Evolutionary conservation across 2,797 vertebrate genomes (phyloP), one percentile per base, ranked within the genome.

Genomic region (Sitta carolinensis): DNA sequence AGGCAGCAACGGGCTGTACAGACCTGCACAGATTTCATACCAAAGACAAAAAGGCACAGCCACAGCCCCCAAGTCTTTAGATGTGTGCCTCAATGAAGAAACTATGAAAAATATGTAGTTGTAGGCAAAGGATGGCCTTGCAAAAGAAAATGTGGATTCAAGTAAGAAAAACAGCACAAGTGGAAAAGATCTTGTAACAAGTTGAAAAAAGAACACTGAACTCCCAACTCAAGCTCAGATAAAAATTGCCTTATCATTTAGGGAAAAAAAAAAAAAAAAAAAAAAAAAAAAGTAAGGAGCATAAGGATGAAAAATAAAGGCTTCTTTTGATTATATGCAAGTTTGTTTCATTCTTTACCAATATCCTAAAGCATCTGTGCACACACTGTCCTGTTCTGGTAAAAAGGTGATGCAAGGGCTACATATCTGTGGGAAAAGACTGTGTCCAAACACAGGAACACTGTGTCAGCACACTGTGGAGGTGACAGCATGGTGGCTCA

Each of bases 101-200:
- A 66, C 7, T 11, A 69, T 29, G 23, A 63, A 87, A 92, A 82
- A 9, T 13, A 30, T 4, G 10, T 5, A 45, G 16, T 2, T 48
- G 19, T n/a, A 32, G 20, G 55, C 4, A 93, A 84, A 84, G 2
- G 2, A 43, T 16, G 7, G 7, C 63, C 40, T 87, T 80, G 25
- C 14, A 72, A 74, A 77, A 11, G 10, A 48, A 9, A n/a, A 32
- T 9, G 34, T 3, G 8, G 47, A 66, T 50, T 68, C 10, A 62
- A 0, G 0, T 11, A 34, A 59, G 29, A 80, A 59, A 74, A 55
- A 30, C 0, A 61, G 5, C 22, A 54, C 3, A 26, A 66, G 16
- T 5, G 3, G 11, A 51, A 7, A 87, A 2, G 11, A 62, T 27
- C 23, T 52, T 34, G 51, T 20, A 58, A 47, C 5, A 45, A 64